Conservation (phyloP, 2,888 invertebrate species). For the Stenurella melanura region DNA sequence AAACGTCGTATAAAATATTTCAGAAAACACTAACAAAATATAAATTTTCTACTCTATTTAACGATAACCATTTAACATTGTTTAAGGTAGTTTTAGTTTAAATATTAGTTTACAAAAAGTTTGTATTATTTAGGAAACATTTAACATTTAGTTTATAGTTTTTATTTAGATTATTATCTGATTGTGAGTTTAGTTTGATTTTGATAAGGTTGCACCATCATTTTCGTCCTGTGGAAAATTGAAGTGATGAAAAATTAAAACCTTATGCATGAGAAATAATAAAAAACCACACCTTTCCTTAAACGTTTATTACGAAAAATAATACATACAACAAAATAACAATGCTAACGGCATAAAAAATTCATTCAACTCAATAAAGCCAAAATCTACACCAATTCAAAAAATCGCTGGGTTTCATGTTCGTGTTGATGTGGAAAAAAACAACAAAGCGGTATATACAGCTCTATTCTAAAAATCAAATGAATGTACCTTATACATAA, state of each 20-base stretch:
- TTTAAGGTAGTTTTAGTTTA: constrained; percentile 44
- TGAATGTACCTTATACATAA: constrained; percentile 60
- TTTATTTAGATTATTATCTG: constrained; percentile 46
- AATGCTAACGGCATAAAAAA: constrained; percentile 66
- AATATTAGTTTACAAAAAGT: constrained; percentile 44
- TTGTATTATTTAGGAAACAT: constrained; percentile 48
- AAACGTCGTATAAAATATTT: constrained; percentile 50
- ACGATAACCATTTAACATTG: constrained; percentile 48
- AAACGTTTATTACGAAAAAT: constrained; percentile 64
- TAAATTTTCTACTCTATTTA: constrained; percentile 50
- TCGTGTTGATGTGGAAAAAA: constrained; percentile 47
- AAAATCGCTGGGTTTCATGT: constrained; percentile 41
- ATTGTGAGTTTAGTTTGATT: constrained; percentile 41
- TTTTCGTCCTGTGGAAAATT: constrained; percentile 61
- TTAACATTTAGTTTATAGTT: constrained; percentile 42
- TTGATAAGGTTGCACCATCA: constrained; percentile 51
- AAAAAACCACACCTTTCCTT: constrained; percentile 60
- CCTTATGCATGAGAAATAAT: constrained; percentile 62
- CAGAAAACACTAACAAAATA: constrained; percentile 58
- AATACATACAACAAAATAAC: constrained; percentile 54
- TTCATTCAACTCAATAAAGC: constrained; percentile 64
- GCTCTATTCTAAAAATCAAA: constrained; percentile 57
- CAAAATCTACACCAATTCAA: constrained; percentile 56
- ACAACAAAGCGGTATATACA: constrained; percentile 56
- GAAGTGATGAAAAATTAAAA: constrained; percentile 53